Conservation (phyloP, 2,113 vertebrate species). For the Baryphthengus martii region DNA sequence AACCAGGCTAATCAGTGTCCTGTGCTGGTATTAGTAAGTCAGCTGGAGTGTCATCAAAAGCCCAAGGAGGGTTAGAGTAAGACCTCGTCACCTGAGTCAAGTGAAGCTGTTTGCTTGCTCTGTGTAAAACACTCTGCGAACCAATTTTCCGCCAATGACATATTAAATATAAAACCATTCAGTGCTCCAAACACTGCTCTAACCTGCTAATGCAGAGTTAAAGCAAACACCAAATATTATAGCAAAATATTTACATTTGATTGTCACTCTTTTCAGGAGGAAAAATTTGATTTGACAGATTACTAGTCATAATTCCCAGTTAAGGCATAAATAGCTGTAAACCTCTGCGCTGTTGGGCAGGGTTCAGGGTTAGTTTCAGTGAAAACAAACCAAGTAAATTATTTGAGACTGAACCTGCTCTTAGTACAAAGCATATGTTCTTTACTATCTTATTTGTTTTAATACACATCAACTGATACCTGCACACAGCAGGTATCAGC, state of each 20-base stretch:
- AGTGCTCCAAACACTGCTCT: not conserved
- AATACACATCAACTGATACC: not conserved
- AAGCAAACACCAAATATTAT: not conserved
- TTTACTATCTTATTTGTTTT: not conserved
- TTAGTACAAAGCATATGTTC: not conserved
- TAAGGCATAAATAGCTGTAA: not conserved
- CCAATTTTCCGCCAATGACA: not conserved
- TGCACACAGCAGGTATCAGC: not conserved
- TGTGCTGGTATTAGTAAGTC: not conserved
- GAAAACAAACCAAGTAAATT: not conserved
- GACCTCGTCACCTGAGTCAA: not conserved
- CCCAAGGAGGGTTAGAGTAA: not conserved
- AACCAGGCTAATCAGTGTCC: not conserved
- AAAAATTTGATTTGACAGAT: not conserved
- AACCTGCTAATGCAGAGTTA: not conserved
- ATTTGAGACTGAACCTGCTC: not conserved
- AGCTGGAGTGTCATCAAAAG: not conserved
- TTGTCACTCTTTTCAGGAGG: not conserved
- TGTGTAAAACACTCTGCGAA: not conserved
- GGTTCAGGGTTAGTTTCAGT: not conserved
- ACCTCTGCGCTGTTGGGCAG: not conserved
- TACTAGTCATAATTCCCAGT: not conserved
- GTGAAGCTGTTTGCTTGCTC: accelerated
- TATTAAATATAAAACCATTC: not conserved
- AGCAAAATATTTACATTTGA: not conserved